phyloP scores from a whole-genome alignment of 2,797 vertebrate species.

The Schizopygopsis pylzovi region DNA sequence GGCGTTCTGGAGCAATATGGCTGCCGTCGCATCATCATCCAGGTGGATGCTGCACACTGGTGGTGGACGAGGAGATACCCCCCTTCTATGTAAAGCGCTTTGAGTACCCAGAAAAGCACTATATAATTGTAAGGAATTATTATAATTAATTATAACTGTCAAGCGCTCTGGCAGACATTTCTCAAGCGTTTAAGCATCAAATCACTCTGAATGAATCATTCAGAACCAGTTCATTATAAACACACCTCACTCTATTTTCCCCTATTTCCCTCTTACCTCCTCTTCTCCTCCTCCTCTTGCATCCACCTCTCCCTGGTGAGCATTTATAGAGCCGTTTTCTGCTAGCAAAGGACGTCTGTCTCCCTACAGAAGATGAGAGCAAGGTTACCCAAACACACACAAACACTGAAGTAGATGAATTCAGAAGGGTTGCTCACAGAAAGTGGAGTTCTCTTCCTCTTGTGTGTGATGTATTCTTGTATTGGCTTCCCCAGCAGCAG shows the following conservation, averaged over 20 bases:
- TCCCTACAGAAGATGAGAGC: conserved; percentile 34
- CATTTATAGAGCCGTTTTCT: conserved; percentile 69
- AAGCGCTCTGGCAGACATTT: not conserved
- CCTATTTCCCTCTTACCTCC: conserved; percentile 4
- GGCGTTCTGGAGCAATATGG: too few species aligned
- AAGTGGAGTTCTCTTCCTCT: not conserved
- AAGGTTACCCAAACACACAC: not conserved
- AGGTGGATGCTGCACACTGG: too few species aligned
- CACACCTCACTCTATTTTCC: not conserved
- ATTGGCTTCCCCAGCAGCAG: conserved; percentile 82
- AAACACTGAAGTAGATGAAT: not conserved
- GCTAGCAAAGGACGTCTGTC: conserved; percentile 62
- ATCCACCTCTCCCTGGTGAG: conserved; percentile 67
- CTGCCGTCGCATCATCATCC: too few species aligned
- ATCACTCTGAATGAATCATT: not conserved
- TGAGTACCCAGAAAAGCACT: too few species aligned
- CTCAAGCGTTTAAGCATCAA: not conserved
- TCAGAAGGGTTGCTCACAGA: conserved; percentile 55
- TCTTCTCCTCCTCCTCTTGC: conserved; percentile 29
- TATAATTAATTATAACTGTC: too few species aligned
- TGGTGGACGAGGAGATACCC: too few species aligned
- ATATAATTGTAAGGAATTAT: too few species aligned
- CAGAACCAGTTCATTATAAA: not conserved
- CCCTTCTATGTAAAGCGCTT: too few species aligned
- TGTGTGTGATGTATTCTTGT: conserved; percentile 67